These are phyloP conservation scores for Procavia capensis DNA, from an alignment of 2,113 vertebrate genomes.

Conservation along the genomic window DNA sequence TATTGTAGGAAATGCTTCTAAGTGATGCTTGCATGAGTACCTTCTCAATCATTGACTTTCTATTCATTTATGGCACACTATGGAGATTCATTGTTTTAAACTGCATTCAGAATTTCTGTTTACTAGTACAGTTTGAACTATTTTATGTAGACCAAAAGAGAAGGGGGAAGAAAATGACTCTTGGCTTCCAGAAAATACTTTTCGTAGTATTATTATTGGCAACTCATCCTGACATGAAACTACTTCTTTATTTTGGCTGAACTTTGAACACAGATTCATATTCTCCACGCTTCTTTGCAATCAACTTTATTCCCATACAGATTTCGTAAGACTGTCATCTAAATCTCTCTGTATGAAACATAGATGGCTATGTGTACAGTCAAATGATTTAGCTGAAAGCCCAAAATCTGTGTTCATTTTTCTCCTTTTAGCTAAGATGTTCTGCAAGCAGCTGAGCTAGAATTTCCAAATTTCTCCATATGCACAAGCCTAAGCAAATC, in stretches of 20 bases:
- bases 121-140: slow-evolving; percentile 69
- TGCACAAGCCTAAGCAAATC: slow-evolving; percentile 19
- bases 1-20: slow-evolving; percentile 38
- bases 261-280: slow-evolving; percentile 66
- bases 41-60: slow-evolving; percentile 60
- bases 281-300: slow-evolving; percentile 54
- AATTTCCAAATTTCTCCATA: slow-evolving; percentile 56
- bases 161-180: neutral
- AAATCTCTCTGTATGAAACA: slow-evolving; percentile 37
- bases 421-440: slow-evolving; percentile 29
- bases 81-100: slow-evolving; percentile 63
- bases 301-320: slow-evolving; percentile 39
- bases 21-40: slow-evolving; percentile 48
- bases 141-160: slow-evolving; percentile 7
- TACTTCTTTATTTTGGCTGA: slow-evolving; percentile 67
- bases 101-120: slow-evolving; percentile 58
- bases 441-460: neutral
- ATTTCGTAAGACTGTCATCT: slow-evolving; percentile 31
- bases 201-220: slow-evolving; percentile 77
- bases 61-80: slow-evolving; percentile 38
- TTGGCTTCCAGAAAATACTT: slow-evolving; percentile 58
- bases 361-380: slow-evolving; percentile 9
- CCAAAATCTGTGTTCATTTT: slow-evolving; percentile 57
- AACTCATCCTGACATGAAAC: slow-evolving; percentile 50
- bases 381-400: slow-evolving; percentile 10